Base-by-base conservation (phyloP, 2,113 vertebrate species). In the Puma concolor region DNA sequence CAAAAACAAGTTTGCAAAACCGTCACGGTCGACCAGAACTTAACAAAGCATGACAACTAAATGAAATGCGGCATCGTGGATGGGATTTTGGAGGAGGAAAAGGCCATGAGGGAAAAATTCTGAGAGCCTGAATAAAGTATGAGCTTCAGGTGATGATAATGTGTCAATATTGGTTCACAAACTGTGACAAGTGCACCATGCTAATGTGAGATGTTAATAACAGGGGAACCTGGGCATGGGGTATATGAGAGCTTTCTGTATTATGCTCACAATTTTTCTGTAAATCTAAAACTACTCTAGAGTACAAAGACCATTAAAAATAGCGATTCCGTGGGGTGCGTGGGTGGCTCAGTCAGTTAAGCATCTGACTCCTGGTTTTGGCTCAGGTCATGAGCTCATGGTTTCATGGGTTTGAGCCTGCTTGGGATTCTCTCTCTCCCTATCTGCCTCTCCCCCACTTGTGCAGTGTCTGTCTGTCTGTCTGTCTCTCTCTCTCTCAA, bases 1-100 rank as follows among this genome's bases (percentile, higher is more conserved):
- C 38, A 67, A 84, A 91, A 94, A 44, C 33, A 88, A 94, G 71
- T 64, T 29, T 84, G 44, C 80, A 83, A 76, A 92, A 80, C 50
- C 85, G 38, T 36, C 36, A 67, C 27, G 52, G 77, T 17, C 41
- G 82, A 54, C 38, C 27, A 63, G 74, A 57, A 88, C 33, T 66
- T 88, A 88, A 71, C 71, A 44, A 64, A 27, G 71, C 13, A 54
- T 36, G 72, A 82, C 12, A 38, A n/a, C 67, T 13, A 50, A 95
- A 64, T 94, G 57, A 29, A 81, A 60, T 54, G 54, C 44, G 52
- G 44, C 29, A 38, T 76, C 71, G 66, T 69, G 31, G 48, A n/a
- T 76, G n/a, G 57, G 80, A 60, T 60, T 27, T 19, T 63, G 29
- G 52, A 50, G 44, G 10, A 82, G 12, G 69, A 92, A 50, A 90